Base-by-base conservation (phyloP, 2,113 vertebrate species). In the Tringa solitaria region DNA sequence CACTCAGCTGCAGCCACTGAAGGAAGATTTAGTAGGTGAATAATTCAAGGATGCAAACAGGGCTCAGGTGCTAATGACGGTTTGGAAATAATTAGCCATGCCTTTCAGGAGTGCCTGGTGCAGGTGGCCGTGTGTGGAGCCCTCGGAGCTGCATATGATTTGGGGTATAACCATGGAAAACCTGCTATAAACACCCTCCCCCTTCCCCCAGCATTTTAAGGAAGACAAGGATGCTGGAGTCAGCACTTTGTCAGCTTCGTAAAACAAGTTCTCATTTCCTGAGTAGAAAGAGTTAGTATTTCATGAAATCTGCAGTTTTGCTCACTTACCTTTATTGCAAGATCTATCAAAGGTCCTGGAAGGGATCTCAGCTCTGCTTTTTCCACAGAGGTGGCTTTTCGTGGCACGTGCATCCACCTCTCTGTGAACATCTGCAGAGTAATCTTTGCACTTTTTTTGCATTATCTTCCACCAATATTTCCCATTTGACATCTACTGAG, bases 371-470 rank as follows among this genome's bases (percentile, higher is more conserved):
- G 51, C 81, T 59, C 43, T 13, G 12, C 13, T 27, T 67, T 48
- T 51, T 10, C 18, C 33, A 2, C 4, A 33, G 54, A 69, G 32
- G 18, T 22, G 63, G 48, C 33, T 74, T 74, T 56, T 23, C 4
- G 0, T 12, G 45, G 45, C 51, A 16, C 2, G 0, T 3, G 3
- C 28, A 7, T 16, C 60, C 18, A 1, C 10, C 27, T 72, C 2
- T 2, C 51, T 30, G 41, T 9, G 28, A 53, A 14, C 46, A 19
- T 4, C 53, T 30, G 7, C 3, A 5, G n/a, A 19, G 12, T 16
- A 43, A 56, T 22, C 6, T 67, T 50, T 53, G 24, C 30, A 28
- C 9, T 45, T 81, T 10, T 14, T 51, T 68, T 43, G 35, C 13
- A 1, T 74, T 74, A 78, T 30, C 56, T 51, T 46, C 41, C 59